These are phyloP conservation scores for Chironomus tentans DNA, from an alignment of 2,888 invertebrate species.

Conservation along the genomic window DNA sequence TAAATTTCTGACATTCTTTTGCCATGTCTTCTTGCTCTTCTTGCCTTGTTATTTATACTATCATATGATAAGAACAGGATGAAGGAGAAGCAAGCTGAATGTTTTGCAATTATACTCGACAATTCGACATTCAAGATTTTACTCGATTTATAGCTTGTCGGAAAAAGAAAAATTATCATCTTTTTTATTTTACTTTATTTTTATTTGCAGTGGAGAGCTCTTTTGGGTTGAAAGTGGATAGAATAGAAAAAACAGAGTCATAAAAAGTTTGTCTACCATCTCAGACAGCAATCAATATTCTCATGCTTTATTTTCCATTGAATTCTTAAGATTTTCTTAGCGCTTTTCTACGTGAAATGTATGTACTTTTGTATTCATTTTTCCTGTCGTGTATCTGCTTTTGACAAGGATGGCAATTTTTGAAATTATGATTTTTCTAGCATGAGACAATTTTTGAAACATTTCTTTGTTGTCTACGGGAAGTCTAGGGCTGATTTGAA, in stretches of 20 bases:
- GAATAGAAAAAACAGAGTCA: background rate
- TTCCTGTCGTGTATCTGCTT: background rate
- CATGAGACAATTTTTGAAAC: too few species aligned
- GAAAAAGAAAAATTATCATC: background rate
- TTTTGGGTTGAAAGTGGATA: background rate
- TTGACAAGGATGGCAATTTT: background rate
- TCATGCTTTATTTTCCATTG: background rate
- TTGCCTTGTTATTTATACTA: too few species aligned
- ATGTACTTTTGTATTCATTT: background rate
- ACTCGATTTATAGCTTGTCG: background rate
- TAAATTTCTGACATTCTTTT: background rate
- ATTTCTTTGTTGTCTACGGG: too few species aligned
- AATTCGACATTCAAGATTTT: background rate
- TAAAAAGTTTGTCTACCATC: constrained; percentile 17
- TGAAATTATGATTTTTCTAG: too few species aligned
- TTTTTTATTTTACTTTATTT: background rate
- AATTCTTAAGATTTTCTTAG: background rate
- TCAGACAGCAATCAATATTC: constrained; percentile 25
- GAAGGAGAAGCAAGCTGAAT: background rate
- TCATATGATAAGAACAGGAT: background rate
- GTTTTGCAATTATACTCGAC: background rate
- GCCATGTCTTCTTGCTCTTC: too few species aligned
- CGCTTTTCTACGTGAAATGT: background rate
- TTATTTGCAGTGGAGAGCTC: background rate
- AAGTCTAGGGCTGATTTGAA: too few species aligned